Evolutionary conservation across 2,888 invertebrate species (phyloP).

Genomic region (Erannis defoliaria): DNA sequence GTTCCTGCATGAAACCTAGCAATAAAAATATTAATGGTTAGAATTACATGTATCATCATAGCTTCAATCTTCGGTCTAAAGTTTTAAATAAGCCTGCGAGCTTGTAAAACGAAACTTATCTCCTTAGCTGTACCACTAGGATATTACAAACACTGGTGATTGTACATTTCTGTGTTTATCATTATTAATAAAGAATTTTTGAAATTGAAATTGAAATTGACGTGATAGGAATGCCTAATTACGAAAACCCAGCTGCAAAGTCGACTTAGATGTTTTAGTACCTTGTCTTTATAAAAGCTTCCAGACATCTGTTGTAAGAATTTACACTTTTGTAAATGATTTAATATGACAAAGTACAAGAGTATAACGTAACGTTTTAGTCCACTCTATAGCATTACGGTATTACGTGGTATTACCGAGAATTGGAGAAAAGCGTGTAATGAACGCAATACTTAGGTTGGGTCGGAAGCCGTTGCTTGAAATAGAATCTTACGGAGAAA

Average conservation of each 20-base stretch:
- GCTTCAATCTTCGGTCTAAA: too few species aligned
- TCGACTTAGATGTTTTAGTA: conserved; percentile 10
- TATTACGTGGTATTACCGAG: conserved; percentile 19
- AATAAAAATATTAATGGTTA: too few species aligned
- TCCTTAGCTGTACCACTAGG: too few species aligned
- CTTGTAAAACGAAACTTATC: too few species aligned
- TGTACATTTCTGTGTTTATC: too few species aligned
- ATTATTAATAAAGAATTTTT: too few species aligned
- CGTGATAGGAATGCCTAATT: conserved; percentile 68
- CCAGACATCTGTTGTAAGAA: not conserved
- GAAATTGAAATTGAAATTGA: too few species aligned
- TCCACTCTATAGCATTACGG: conserved; percentile 19
- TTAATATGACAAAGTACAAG: conserved; percentile 20
- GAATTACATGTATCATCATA: too few species aligned
- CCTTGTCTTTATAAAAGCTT: conserved; percentile 34
- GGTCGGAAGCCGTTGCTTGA: conserved; percentile 6
- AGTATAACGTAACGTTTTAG: conserved; percentile 16
- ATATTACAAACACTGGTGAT: too few species aligned
- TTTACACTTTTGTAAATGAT: not conserved
- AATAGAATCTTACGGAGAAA: conserved; percentile 21
- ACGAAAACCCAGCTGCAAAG: conserved; percentile 52
- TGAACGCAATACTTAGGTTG: conserved; percentile 28
- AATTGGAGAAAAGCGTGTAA: conserved; percentile 31
- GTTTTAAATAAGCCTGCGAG: too few species aligned
- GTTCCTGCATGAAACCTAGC: too few species aligned